A percentile compares a stretch with the other conserved stretches of the same genome.
These are phyloP conservation scores for Plutomurus gul DNA, from an alignment of 1,140 invertebrate genomes.

Conservation along the genomic window DNA sequence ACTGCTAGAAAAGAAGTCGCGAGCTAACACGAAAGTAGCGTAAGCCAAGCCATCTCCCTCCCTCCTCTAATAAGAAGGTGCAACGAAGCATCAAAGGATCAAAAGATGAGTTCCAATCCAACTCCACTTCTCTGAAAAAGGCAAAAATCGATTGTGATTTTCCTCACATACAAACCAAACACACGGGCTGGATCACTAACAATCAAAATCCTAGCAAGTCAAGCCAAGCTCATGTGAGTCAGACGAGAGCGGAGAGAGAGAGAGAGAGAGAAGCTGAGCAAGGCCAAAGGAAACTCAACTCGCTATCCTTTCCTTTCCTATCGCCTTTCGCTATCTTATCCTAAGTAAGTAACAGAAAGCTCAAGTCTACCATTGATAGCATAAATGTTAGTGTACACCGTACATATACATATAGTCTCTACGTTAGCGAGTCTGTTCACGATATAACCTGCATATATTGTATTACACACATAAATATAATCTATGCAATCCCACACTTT, in stretches of 20 bases:
- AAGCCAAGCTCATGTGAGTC: constrained; percentile 9
- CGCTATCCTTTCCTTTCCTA: neutral
- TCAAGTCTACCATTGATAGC: neutral
- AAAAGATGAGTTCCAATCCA: constrained; percentile 36
- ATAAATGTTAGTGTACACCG: neutral
- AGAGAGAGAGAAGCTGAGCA: constrained; percentile 4
- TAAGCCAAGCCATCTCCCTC: constrained; percentile 1
- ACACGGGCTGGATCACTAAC: constrained; percentile 21
- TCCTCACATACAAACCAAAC: constrained; percentile 33
- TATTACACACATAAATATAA: neutral
- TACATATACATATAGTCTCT: neutral
- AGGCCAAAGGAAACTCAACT: constrained; percentile 23
- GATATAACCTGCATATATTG: neutral
- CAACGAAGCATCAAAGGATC: constrained; percentile 36
- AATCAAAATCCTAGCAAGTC: constrained; percentile 25
- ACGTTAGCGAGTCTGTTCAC: neutral
- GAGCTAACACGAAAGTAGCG: neutral
- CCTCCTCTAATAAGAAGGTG: constrained; percentile 33
- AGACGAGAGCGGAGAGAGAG: too few relatives aligned
- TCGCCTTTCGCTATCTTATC: neutral
- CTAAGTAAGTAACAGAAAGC: constrained; percentile 4
- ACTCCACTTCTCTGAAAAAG: constrained; percentile 24
- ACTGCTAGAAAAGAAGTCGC: neutral
- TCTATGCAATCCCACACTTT: neutral
- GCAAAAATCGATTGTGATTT: constrained; percentile 36